Evolutionary conservation across 2,113 vertebrate genomes (phyloP).

Genomic region (Balaenoptera acutorostrata): DNA sequence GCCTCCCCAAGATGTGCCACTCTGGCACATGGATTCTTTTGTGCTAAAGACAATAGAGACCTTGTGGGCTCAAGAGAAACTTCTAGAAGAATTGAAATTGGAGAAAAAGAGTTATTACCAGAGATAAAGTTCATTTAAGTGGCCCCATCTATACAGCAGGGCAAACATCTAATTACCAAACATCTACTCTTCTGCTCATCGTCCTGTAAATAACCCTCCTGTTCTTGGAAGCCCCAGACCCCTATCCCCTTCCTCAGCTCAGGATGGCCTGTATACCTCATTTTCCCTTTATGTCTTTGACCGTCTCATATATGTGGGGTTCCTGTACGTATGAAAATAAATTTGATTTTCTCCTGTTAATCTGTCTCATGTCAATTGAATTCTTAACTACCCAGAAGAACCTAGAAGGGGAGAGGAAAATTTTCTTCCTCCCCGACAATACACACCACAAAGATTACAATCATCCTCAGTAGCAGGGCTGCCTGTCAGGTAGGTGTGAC

Average conservation of each 20-base stretch:
- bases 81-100: background rate
- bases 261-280: background rate
- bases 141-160: too few relatives aligned
- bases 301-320: background rate
- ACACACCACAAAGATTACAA: background rate
- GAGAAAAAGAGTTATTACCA: background rate
- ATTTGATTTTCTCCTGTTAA: background rate
- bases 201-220: background rate
- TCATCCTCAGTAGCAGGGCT: background rate
- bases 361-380: background rate
- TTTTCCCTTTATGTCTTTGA: background rate
- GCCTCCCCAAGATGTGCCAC: background rate
- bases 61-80: background rate
- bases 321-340: background rate
- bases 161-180: background rate
- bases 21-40: background rate
- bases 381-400: background rate
- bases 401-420: background rate
- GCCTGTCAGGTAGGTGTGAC: background rate
- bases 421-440: background rate
- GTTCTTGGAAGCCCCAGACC: background rate
- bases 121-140: background rate
- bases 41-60: background rate
- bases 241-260: background rate
- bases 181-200: background rate